Base-by-base conservation (phyloP, 1,140 invertebrate genomes). In the Drosophila trapezifrons region DNA sequence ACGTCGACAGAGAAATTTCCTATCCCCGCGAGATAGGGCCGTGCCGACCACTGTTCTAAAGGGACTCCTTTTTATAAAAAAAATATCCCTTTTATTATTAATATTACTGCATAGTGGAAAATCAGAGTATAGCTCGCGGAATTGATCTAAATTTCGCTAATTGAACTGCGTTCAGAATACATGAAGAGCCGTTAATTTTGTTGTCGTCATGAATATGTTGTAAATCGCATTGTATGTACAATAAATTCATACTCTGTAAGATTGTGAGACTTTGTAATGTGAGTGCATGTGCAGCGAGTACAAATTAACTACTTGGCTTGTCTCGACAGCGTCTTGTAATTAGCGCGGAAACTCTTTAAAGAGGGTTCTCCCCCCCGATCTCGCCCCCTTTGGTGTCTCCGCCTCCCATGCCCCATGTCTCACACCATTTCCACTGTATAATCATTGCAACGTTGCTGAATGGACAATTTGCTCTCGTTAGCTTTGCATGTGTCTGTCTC, bases 241-340 rank as follows among this genome's bases (percentile, higher is more conserved):
- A 38, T 20, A 59, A 27, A 52, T 47, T 59, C 25, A 32, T 32
- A 46, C 46, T 51, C 60, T 27, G 27, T 13, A 37, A 54, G 51
- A 54, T 65, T 32, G 42, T 22, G 18, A 38, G 43, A 47, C 42
- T 69, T 49, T 55, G 38, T 51, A 77, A 57, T 29, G 37, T 38
- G 56, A 74, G 59, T 46, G 43, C 46, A 78, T 76, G 75, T 73
- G 81, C 78, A 87, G 55, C 64, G 70, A 76, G 75, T 69, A 87
- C 79, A 82, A 87, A 89, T 86, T 83, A 83, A 87, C 83, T 87
- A 79, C 83, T 87, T 87, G 71, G 63, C 66, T 83, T 76, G 79
- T 71, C 82, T 82, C 83, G 58, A 78, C 83, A 67, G 65, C 64
- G 83, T 82, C 82, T 87, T 83, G 82, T 86, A 86, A 86, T 86